Evolutionary conservation across 2,797 vertebrate species (phyloP).

Genomic region (Phoxinus dragarum): DNA sequence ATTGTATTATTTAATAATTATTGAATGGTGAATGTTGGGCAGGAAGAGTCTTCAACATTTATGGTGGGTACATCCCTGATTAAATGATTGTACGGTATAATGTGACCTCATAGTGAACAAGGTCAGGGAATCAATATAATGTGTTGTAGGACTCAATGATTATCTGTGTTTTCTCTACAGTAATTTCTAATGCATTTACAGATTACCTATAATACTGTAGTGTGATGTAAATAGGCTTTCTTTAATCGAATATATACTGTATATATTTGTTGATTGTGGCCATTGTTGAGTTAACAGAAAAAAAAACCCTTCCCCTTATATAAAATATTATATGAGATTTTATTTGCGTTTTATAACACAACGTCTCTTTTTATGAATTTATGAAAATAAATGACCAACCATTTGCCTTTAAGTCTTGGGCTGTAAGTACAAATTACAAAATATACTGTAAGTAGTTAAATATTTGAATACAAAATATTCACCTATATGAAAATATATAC

Average conservation of each 20-base stretch:
- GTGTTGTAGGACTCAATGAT: too few species aligned
- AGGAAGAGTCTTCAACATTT: not conserved
- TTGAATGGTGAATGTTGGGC: not conserved
- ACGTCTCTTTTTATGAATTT: not conserved
- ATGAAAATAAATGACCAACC: not conserved
- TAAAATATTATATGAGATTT: not conserved
- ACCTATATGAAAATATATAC: not conserved
- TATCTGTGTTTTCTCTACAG: too few species aligned
- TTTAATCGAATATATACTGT: not conserved
- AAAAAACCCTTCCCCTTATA: not conserved
- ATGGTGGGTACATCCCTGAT: not conserved
- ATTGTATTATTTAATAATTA: too few species aligned
- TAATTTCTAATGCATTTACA: not conserved
- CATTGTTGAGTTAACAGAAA: not conserved
- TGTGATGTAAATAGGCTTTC: not conserved
- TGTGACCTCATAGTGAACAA: not conserved
- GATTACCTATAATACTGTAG: not conserved
- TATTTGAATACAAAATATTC: not conserved
- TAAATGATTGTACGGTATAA: not conserved
- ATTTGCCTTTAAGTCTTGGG: not conserved
- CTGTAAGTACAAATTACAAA: not conserved
- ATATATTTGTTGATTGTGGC: not conserved
- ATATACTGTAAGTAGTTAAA: not conserved
- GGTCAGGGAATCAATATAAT: not conserved
- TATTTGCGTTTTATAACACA: not conserved